Conservation (phyloP, 2,888 invertebrate species). For the Siphlonurus alternatus region DNA sequence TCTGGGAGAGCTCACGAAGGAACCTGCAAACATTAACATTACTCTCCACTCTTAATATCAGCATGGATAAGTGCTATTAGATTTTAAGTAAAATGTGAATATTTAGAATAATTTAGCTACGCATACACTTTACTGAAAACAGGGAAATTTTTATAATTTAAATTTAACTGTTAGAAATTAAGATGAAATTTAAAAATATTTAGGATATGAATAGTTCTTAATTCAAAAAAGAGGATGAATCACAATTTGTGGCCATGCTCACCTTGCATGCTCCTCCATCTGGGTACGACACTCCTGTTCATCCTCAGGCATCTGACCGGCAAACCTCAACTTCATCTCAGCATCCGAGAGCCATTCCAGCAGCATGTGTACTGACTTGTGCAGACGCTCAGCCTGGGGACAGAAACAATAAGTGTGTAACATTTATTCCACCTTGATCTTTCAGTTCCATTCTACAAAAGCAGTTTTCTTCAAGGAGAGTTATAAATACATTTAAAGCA, state of each 20-base stretch:
- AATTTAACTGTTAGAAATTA: too few species aligned
- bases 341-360: conserved; percentile 94
- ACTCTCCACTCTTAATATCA: not conserved
- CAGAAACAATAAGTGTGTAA: conserved; percentile 2
- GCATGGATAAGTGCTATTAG: not conserved
- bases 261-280: conserved; percentile 65
- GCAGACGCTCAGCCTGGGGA: conserved; percentile 67
- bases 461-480: too few species aligned
- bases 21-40: conserved; percentile 29
- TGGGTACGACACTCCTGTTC: conserved; percentile 73
- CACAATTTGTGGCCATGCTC: too few species aligned
- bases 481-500: too few species aligned
- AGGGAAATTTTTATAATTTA: too few species aligned
- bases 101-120: too few species aligned
- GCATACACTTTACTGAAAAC: too few species aligned
- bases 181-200: too few species aligned
- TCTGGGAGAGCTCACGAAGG: conserved; percentile 62
- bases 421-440: not conserved
- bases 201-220: too few species aligned
- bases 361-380: conserved; percentile 85
- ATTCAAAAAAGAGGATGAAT: too few species aligned
- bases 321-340: conserved; percentile 85
- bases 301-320: conserved; percentile 80
- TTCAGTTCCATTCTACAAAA: too few species aligned
- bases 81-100: not conserved